phyloP scores from a whole-genome alignment of 2,797 vertebrate genomes.

The Mormyrops attenuatus region DNA sequence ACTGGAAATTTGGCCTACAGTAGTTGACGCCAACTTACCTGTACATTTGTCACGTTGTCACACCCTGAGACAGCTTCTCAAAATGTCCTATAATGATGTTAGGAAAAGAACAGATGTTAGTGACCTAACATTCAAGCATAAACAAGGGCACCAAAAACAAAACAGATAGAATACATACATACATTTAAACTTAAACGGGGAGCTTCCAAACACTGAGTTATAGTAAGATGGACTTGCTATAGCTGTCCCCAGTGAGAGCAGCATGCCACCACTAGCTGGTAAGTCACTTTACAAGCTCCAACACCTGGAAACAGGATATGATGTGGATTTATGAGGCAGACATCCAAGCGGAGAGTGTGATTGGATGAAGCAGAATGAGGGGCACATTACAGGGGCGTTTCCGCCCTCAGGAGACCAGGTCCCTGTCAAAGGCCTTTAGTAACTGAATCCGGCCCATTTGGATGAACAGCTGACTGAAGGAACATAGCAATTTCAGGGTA shows the following conservation, averaged over 20 bases:
- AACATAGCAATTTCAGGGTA: background rate
- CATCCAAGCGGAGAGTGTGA: background rate
- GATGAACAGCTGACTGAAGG: background rate
- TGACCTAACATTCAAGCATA: background rate
- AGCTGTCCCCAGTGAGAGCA: background rate
- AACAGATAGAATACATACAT: background rate
- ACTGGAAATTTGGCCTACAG: background rate
- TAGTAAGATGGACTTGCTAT: background rate
- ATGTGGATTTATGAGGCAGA: background rate
- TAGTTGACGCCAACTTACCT: background rate
- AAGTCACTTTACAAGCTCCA: background rate
- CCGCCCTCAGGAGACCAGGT: background rate
- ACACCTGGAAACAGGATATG: background rate
- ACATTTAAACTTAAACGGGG: background rate
- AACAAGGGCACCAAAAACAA: background rate
- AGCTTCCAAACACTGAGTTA: background rate
- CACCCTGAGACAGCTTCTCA: background rate
- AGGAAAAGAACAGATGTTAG: background rate
- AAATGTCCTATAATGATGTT: background rate
- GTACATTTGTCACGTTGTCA: background rate
- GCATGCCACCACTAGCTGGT: background rate
- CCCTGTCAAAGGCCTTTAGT: background rate
- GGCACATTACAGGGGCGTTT: background rate
- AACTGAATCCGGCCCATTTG: background rate
- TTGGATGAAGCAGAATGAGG: background rate